These are phyloP conservation scores for Amphipyra berbera DNA, from an alignment of 2,888 invertebrate species.

Conservation along the genomic window DNA sequence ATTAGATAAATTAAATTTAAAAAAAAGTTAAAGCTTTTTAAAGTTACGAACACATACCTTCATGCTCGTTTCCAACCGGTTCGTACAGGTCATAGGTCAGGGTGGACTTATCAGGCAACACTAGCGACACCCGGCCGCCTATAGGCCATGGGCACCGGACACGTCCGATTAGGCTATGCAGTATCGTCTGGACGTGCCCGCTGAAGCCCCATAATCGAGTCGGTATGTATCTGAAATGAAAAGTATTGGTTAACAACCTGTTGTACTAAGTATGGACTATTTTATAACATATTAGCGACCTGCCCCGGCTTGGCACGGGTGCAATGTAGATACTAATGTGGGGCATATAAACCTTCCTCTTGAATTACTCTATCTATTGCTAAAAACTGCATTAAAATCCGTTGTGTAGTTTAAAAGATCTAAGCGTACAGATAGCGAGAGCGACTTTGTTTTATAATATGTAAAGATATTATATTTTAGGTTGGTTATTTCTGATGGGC, in stretches of 20 bases:
- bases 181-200: constrained; percentile 97
- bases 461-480: no score
- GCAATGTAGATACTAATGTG: no score
- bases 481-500: no score
- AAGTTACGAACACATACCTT: constrained; percentile 86
- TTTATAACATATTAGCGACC: neutral
- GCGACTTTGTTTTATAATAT: no score
- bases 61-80: constrained; percentile 92
- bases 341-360: no score
- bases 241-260: constrained; percentile 22
- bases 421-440: no score
- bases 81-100: constrained; percentile 98
- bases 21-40: no score
- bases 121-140: constrained; percentile 94
- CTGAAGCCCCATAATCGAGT: constrained; percentile 98
- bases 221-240: constrained; percentile 94
- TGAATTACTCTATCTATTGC: no score
- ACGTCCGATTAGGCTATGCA: constrained; percentile 96
- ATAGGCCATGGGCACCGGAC: constrained; percentile 97
- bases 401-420: no score
- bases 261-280: constrained; percentile 1
- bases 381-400: no score
- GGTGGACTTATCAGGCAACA: constrained; percentile 95
- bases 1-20: no score
- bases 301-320: no score